Percentiles rank a stretch among this genome's conserved stretches.
Evolutionary conservation across 2,888 invertebrate species (phyloP).

Genomic region (Deroplatys truncata): DNA sequence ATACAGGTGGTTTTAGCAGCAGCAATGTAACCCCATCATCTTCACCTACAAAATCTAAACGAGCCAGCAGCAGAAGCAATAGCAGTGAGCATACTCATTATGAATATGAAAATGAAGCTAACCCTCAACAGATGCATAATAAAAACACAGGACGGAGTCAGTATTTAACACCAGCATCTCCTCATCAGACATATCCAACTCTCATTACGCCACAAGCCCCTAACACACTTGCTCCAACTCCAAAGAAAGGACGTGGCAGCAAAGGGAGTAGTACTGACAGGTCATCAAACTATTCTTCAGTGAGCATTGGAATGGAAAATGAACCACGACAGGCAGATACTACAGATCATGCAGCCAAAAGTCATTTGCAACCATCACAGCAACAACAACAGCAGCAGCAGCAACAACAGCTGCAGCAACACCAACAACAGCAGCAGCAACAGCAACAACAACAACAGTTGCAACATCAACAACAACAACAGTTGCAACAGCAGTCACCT

Average conservation of each 20-base stretch:
- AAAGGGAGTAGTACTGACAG: neutral
- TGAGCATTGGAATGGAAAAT: neutral
- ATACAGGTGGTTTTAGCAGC: neutral
- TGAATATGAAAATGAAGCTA: neutral
- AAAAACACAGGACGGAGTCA: neutral
- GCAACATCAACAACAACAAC: neutral
- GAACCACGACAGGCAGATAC: neutral
- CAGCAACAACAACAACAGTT: too few species aligned
- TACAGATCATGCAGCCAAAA: neutral
- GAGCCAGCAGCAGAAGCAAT: neutral
- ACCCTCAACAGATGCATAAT: neutral
- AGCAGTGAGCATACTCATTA: neutral
- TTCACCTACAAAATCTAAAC: neutral
- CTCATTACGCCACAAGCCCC: neutral
- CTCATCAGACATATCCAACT: neutral
- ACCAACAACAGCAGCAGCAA: neutral
- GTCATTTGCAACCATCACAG: neutral
- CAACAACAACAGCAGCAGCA: neutral
- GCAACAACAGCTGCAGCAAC: neutral
- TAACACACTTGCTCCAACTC: neutral
- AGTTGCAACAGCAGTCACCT: neutral
- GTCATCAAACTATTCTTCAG: neutral
- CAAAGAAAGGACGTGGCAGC: slow-evolving; percentile 3
- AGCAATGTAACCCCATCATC: neutral
- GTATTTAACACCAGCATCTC: neutral